Percentiles rank a stretch among this genome's conserved stretches.
Conservation (phyloP, 1,140 invertebrate genomes). For the Pomacea maculata region DNA sequence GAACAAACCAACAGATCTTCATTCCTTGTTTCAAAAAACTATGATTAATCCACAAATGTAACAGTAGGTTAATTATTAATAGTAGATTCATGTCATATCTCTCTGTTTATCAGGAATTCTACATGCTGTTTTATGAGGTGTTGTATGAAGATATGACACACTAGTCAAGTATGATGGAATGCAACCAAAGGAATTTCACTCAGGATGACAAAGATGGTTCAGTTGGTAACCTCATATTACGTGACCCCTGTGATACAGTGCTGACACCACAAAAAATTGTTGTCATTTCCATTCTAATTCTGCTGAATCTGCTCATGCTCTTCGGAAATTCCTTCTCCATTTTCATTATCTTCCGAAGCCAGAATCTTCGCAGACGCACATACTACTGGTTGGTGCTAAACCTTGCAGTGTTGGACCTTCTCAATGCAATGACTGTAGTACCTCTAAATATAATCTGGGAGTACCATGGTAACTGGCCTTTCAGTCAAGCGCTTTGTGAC, state of each 20-base stretch:
- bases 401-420: constrained; percentile 37
- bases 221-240: constrained; percentile 18
- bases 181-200: no score
- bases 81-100: no score
- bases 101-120: no score
- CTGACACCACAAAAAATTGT: constrained; percentile 27
- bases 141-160: no score
- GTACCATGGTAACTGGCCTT: constrained; percentile 40
- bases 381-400: constrained; percentile 46
- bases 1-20: no score
- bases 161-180: no score
- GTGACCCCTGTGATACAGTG: constrained; percentile 21
- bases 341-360: constrained; percentile 31
- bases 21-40: no score
- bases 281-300: constrained; percentile 27
- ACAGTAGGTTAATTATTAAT: no score
- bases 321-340: constrained; percentile 40
- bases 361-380: constrained; percentile 25
- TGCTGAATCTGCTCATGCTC: constrained; percentile 37
- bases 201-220: no score
- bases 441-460: constrained; percentile 44
- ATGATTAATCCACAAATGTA: no score
- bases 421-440: constrained; percentile 36
- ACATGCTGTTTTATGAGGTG: no score
- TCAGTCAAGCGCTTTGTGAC: constrained; percentile 31